A percentile compares a stretch with the other conserved stretches of the same genome.
These are phyloP conservation scores for Meloidogyne hapla DNA, from an alignment of 1,140 invertebrate genomes.

Conservation along the genomic window DNA sequence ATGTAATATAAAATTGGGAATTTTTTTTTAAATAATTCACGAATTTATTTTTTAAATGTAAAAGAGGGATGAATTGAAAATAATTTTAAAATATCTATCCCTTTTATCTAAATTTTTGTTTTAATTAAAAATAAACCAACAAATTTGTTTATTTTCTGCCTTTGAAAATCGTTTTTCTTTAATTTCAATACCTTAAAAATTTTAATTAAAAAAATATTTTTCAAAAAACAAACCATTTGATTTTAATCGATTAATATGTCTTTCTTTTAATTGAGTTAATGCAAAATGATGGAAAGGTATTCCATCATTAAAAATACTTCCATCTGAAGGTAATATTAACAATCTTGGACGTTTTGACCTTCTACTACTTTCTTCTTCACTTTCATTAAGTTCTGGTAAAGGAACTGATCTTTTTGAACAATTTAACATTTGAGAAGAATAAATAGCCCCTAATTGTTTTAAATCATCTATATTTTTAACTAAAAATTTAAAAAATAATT, in stretches of 20 bases:
- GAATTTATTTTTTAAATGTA: no score
- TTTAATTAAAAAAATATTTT: constrained; percentile 5
- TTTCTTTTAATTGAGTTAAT: constrained; percentile 21
- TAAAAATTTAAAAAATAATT: constrained; percentile 14
- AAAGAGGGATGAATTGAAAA: no score
- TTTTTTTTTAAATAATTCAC: no score
- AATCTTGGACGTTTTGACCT: neutral
- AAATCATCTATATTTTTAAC: constrained; percentile 22
- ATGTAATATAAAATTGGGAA: no score
- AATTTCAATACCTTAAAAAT: constrained; percentile 34
- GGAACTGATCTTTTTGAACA: constrained; percentile 18
- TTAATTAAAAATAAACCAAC: neutral
- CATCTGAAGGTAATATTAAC: constrained; percentile 29
- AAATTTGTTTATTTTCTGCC: constrained; percentile 25
- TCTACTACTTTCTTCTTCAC: constrained; percentile 16
- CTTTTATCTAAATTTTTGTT: no score
- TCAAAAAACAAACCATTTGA: constrained; percentile 24
- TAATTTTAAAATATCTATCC: no score
- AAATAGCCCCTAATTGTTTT: constrained; percentile 12
- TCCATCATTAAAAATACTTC: constrained; percentile 38
- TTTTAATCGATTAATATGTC: constrained; percentile 24
- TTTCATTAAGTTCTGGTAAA: constrained; percentile 1
- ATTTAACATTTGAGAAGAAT: constrained; percentile 30
- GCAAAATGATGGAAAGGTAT: constrained; percentile 38
- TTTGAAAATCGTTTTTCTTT: constrained; percentile 21